Evolutionary conservation across 30 jellyfish, hydroid and myxozoan species (phyloP).

Genomic region (Aurelia coerulea): DNA sequence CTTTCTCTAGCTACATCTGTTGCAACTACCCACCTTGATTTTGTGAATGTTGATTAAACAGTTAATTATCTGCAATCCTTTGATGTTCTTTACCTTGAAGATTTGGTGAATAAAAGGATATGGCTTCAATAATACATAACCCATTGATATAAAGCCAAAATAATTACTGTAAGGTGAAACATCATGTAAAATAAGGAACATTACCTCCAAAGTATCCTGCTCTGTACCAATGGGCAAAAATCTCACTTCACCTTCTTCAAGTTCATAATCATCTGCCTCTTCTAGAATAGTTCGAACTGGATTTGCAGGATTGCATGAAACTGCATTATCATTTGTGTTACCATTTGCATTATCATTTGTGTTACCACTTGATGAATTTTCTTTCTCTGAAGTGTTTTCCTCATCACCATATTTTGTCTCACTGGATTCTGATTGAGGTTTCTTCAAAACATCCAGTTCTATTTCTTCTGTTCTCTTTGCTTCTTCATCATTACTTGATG

Average conservation of each 20-base stretch:
- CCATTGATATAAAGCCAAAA: too few relatives aligned
- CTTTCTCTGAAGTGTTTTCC: background rate
- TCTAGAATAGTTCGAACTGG: constrained; percentile 3
- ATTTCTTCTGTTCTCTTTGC: constrained; percentile 39
- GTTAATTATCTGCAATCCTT: too few relatives aligned
- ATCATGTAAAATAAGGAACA: too few relatives aligned
- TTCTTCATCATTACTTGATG: constrained; percentile 12
- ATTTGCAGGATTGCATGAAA: constrained; percentile 7
- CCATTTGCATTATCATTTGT: too few relatives aligned
- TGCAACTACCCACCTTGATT: too few relatives aligned
- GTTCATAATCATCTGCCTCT: constrained; percentile 1
- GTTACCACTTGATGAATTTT: background rate
- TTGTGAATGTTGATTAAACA: too few relatives aligned
- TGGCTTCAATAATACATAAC: too few relatives aligned
- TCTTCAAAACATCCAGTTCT: constrained; percentile 57
- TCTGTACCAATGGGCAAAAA: background rate
- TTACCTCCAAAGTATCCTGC: background rate
- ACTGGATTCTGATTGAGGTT: constrained; percentile 2
- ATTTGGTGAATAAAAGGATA: too few relatives aligned
- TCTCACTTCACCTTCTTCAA: constrained; percentile 15
- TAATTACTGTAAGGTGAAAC: too few relatives aligned
- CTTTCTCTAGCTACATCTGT: too few relatives aligned
- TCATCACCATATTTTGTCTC: constrained; percentile 5
- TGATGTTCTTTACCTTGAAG: too few relatives aligned
- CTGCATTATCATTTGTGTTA: background rate